A percentile compares a stretch with the other conserved stretches of the same genome.
phyloP scores from a whole-genome alignment of 2,888 invertebrate genomes.

The Synanthedon andrenaeformis region DNA sequence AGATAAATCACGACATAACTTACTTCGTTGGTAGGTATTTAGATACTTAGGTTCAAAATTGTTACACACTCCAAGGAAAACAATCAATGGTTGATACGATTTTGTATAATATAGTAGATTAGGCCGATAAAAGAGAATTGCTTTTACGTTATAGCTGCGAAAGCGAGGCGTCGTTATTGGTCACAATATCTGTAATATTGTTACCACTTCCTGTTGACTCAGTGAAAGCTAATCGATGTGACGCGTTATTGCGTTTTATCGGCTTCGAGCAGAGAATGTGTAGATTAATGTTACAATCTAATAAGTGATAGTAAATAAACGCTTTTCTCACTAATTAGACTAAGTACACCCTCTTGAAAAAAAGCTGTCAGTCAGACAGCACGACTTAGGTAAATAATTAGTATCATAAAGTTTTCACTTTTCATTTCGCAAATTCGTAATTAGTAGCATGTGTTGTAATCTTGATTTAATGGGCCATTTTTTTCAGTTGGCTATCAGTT shows the following conservation, averaged over 20 bases:
- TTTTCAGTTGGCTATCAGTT: no score
- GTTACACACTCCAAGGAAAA: constrained; percentile 3
- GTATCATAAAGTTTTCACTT: no score
- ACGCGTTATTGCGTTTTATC: constrained; percentile 33
- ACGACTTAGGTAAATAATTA: no score
- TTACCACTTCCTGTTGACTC: constrained; percentile 30
- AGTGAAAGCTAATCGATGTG: constrained; percentile 34
- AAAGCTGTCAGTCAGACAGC: no score
- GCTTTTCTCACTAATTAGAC: no score
- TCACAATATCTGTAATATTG: constrained; percentile 32
- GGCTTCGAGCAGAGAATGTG: constrained; percentile 5
- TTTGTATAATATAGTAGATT: constrained; percentile 26
- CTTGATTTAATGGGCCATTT: no score
- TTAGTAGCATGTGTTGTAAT: no score
- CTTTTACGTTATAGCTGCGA: constrained; percentile 22
- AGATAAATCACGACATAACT: no score
- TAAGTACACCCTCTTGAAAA: no score
- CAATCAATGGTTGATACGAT: constrained; percentile 17
- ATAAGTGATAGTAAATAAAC: not conserved
- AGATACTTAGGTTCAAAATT: no score
- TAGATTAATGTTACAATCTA: not conserved
- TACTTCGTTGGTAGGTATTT: no score
- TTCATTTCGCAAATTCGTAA: no score
- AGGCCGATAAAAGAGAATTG: constrained; percentile 30
- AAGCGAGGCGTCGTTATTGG: constrained; percentile 23